Base-by-base conservation (phyloP, 2,797 vertebrate genomes). In the Hydrolagus colliei region DNA sequence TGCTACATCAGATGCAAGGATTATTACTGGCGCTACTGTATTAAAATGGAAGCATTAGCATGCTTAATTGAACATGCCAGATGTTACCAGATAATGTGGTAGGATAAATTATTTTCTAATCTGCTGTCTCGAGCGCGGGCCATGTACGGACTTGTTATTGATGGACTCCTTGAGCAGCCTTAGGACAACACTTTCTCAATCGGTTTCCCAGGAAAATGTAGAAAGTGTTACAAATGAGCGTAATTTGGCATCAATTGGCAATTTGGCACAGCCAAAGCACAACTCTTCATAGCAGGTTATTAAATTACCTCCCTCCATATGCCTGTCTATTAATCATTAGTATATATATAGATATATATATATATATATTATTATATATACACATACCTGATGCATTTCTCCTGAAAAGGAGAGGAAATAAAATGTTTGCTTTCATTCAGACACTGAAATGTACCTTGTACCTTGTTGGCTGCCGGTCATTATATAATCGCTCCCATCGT, bases 41-140 rank as follows among this genome's bases (percentile, higher is more conserved):
- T 71, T 84, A 71, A 71, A 20, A 41, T 68, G 35, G 71, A 52
- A 68, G 67, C 35, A 84, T 68, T 84, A 11, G 16, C n/a, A 9
- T n/a, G 13, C 32, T 65, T 11, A 35, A 68, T 84, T 84, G 27
- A 84, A 35, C 32, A 41, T 52, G 41, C 79, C 65, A 84, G 65
- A 84, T 84, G 79, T 20, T 52, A 10, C 27, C 2, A 4, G 65
- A 84, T 68, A 84, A 84, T 63, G 52, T 0, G 27, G 22, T 16
- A 65, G 62, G 35, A 71, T 68, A 71, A 20, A 84, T 84, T 84
- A 16, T 41, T 82, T 82, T 32, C 35, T 82, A 68, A 68, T 68
- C 65, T 82, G 22, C 65, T 79, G 32, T 71, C 27, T 71, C 79
- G 68, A 67, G 41, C 32, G 5, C 20, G 41, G 27, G 71, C 71